Conservation (phyloP, 2,888 invertebrate genomes). For the Torymus aiolomorphi region DNA sequence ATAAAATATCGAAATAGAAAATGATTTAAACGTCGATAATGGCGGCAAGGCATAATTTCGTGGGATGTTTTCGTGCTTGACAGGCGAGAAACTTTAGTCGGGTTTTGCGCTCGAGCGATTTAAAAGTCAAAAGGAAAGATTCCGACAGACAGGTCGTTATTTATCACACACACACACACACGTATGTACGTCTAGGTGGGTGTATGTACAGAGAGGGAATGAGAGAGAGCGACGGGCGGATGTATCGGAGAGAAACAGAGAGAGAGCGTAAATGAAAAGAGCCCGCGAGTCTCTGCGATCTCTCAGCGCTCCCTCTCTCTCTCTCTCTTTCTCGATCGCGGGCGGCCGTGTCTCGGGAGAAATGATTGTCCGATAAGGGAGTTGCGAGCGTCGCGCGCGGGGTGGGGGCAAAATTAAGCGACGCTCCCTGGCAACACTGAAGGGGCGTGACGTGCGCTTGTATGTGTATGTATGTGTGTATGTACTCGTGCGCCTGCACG, state of each 20-base stretch:
- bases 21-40: conserved; percentile 40
- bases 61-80: conserved; percentile 41
- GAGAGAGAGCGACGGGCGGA: not conserved
- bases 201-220: not conserved
- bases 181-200: not conserved
- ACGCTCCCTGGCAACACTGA: conserved; percentile 67
- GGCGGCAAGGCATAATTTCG: conserved; percentile 33
- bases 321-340: not conserved
- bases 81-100: conserved; percentile 47
- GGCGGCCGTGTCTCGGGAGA: not conserved
- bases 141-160: conserved; percentile 45
- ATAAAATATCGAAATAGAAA: not conserved
- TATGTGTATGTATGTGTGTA: no score
- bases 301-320: conserved; percentile 14
- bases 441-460: conserved; percentile 67
- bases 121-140: conserved; percentile 41
- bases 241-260: no score
- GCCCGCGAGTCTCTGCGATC: not conserved
- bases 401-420: conserved; percentile 60
- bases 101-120: conserved; percentile 41
- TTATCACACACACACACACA: conserved; percentile 27
- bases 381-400: not conserved
- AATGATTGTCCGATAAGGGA: conserved; percentile 26
- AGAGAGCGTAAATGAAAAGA: conserved; percentile 15
- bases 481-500: conserved; percentile 51